Conservation (phyloP, 2,797 vertebrate genomes). For the Lophotriccus pileatus region DNA sequence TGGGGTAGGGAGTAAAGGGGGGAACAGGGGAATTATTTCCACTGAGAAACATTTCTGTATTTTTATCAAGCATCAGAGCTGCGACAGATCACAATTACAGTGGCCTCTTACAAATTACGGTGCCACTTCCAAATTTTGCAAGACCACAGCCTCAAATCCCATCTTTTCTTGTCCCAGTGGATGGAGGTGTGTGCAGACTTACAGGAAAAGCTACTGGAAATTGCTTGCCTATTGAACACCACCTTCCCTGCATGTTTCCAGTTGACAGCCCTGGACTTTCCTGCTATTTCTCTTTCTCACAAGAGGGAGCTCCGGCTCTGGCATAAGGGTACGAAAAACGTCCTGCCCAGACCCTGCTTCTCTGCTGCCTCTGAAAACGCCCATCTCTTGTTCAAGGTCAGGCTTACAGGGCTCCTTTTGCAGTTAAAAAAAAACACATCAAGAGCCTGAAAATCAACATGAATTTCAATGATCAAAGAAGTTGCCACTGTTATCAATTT, state of each 20-base stretch:
- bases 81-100: background rate
- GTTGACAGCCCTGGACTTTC: background rate
- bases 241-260: background rate
- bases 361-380: background rate
- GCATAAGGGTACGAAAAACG: accelerated
- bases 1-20: too few relatives aligned
- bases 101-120: background rate
- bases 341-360: background rate
- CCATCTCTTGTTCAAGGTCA: background rate
- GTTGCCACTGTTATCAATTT: background rate
- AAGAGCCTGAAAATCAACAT: background rate
- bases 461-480: background rate
- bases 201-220: background rate
- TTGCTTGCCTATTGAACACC: background rate
- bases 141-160: background rate
- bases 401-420: background rate
- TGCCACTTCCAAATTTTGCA: background rate
- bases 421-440: background rate
- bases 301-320: slow-evolving; percentile 61
- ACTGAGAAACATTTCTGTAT: background rate
- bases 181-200: background rate
- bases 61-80: background rate
- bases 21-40: background rate
- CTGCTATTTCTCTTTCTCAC: slow-evolving; percentile 19
- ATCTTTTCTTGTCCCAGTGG: background rate